Conservation (phyloP, 2,888 invertebrate species). For the Mesorhabditis spiculigera region DNA sequence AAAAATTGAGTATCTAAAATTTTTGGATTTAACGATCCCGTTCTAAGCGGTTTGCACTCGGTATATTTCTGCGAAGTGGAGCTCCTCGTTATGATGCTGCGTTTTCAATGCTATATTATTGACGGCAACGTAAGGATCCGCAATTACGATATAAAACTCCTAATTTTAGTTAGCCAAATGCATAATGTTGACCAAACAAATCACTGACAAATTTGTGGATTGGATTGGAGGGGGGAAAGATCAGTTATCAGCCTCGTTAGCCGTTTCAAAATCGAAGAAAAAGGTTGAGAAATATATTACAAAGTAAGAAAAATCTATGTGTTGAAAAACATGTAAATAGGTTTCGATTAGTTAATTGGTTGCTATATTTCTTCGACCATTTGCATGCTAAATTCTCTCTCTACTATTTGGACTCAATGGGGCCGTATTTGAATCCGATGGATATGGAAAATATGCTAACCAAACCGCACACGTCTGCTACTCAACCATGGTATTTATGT, state of each 20-base stretch:
- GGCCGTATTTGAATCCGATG: not conserved
- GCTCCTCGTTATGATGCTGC: not conserved
- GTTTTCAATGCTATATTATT: not conserved
- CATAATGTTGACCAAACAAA: not conserved
- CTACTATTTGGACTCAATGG: not conserved
- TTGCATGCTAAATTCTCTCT: not conserved
- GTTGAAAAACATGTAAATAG: too few relatives aligned
- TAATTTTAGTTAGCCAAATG: not conserved
- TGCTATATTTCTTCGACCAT: not conserved
- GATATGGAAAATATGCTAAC: not conserved
- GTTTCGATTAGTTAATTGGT: not conserved
- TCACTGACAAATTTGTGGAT: not conserved
- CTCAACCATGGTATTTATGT: not conserved
- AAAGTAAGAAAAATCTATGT: too few relatives aligned
- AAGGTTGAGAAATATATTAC: not conserved
- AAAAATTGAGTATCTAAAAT: not conserved
- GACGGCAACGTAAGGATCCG: constrained; percentile 1
- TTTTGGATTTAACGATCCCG: too few relatives aligned
- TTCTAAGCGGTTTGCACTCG: too few relatives aligned
- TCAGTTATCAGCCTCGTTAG: not conserved
- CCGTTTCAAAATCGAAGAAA: not conserved
- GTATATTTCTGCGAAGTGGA: not conserved
- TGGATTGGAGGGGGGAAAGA: not conserved
- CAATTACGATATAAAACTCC: not conserved
- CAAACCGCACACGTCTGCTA: not conserved